Evolutionary conservation across 2,113 vertebrate species (phyloP).

Genomic region (Scortum barcoo): DNA sequence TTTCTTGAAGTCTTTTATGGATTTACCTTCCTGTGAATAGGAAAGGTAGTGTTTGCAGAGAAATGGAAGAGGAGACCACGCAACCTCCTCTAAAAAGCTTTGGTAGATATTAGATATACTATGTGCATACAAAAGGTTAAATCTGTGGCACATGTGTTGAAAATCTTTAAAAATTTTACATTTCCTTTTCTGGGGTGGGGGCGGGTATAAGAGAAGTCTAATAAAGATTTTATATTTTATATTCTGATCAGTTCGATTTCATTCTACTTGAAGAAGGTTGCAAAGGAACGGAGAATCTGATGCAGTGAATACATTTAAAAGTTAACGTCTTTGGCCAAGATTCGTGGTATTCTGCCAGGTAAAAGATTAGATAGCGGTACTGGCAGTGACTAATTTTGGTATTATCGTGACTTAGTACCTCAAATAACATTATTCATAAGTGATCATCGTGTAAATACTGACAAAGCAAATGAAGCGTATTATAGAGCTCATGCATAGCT

Average conservation of each 20-base stretch:
- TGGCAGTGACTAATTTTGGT: conserved; percentile 47
- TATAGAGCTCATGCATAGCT: conserved; percentile 71
- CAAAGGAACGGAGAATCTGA: conserved; percentile 9
- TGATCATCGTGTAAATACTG: conserved; percentile 79
- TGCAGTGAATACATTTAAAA: conserved; percentile 50
- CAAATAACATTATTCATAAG: conserved; percentile 61
- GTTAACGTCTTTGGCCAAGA: conserved; percentile 36
- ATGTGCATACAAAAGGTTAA: conserved; percentile 8
- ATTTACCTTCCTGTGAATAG: conserved; percentile 5
- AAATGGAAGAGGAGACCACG: neutral
- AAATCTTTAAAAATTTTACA: conserved; percentile 3
- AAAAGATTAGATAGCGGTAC: conserved; percentile 37
- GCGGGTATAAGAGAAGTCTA: conserved; percentile 6
- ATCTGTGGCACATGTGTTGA: conserved; percentile 13
- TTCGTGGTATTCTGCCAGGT: conserved; percentile 21
- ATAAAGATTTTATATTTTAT: conserved; percentile 55
- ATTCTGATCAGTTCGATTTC: conserved; percentile 16
- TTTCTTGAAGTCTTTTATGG: neutral
- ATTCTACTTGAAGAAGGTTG: conserved; percentile 10
- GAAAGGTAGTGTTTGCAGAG: neutral
- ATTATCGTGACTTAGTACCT: conserved; percentile 69
- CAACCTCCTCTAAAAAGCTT: neutral
- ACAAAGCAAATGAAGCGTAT: conserved; percentile 62
- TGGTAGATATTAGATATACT: neutral
- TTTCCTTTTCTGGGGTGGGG: neutral